A percentile compares a stretch with the other conserved stretches of the same genome.
Evolutionary conservation across 2,113 vertebrate species (phyloP).

Genomic region (Nipponia nippon): DNA sequence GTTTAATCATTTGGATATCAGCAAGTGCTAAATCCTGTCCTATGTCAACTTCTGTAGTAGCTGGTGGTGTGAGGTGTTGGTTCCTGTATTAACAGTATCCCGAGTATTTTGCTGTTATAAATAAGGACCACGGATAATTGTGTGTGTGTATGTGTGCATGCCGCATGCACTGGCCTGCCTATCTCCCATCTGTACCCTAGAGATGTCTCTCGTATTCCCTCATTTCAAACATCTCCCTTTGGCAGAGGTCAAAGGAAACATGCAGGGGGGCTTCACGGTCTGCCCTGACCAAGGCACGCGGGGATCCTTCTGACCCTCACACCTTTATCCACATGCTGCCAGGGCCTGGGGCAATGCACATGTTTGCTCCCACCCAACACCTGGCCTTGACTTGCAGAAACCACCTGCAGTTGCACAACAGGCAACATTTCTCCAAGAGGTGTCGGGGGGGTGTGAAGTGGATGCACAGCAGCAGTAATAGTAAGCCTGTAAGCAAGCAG

Average conservation of each 20-base stretch:
- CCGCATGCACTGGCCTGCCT: neutral
- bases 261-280: neutral
- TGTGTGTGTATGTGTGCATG: no score
- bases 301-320: neutral
- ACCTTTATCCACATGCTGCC: neutral
- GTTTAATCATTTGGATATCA: neutral
- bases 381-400: neutral
- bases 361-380: neutral
- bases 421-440: neutral
- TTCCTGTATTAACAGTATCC: neutral
- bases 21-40: neutral
- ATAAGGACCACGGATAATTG: neutral
- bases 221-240: neutral
- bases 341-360: neutral
- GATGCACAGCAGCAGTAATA: neutral
- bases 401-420: neutral
- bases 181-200: neutral
- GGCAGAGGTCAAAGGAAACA: neutral
- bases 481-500: neutral
- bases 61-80: neutral
- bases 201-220: neutral
- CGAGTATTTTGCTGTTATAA: neutral
- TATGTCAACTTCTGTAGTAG: neutral
- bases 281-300: neutral
- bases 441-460: neutral